Conservation (phyloP, 2,797 vertebrate genomes). For the Numenius phaeopus region DNA sequence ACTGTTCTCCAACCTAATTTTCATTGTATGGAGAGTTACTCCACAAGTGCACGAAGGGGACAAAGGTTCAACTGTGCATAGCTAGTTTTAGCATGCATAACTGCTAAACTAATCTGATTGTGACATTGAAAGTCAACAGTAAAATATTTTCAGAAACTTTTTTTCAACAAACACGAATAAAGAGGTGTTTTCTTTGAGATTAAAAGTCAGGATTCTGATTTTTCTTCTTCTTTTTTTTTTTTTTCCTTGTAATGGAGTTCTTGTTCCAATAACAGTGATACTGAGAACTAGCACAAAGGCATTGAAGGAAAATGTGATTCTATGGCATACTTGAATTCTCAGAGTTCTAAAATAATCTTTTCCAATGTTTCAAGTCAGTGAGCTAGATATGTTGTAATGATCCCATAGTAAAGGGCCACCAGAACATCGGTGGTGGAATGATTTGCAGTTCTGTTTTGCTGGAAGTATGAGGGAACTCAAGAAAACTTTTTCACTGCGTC, state of each 20-base stretch:
- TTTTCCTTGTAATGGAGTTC: background rate
- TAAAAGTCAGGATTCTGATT: background rate
- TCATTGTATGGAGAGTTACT: background rate
- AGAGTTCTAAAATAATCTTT: background rate
- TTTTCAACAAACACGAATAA: background rate
- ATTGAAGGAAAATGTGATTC: background rate
- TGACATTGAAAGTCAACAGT: background rate
- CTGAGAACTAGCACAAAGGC: background rate
- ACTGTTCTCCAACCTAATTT: slow-evolving; percentile 3
- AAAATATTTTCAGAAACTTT: background rate
- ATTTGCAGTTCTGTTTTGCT: background rate
- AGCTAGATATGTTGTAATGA: background rate
- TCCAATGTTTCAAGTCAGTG: background rate
- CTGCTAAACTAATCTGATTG: background rate
- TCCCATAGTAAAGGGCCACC: background rate
- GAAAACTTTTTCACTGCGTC: background rate
- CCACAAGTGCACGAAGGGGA: background rate
- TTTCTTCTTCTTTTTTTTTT: background rate
- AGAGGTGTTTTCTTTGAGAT: background rate
- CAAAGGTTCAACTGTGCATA: background rate
- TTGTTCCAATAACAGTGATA: background rate
- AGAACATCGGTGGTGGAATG: background rate
- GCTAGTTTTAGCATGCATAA: slow-evolving; percentile 2
- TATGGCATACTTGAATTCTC: background rate
- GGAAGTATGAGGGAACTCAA: background rate